Base-by-base conservation (phyloP, 2,113 vertebrate species). In the Halcyon malimbica region DNA sequence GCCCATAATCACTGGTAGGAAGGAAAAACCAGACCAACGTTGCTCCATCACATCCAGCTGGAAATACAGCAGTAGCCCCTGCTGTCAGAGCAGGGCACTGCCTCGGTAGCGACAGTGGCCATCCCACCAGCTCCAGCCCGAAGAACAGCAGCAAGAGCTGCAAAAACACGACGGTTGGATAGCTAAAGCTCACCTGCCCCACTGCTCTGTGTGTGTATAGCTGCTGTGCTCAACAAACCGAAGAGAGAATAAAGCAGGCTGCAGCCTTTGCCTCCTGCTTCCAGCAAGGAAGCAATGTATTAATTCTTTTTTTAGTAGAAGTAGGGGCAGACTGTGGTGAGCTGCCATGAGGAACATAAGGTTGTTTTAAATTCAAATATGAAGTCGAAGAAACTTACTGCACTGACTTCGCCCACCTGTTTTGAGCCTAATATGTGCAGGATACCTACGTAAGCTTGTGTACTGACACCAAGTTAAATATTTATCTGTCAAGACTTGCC, bases 41-140 rank as follows among this genome's bases (percentile, higher is more conserved):
- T 28, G 71, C 25, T 46, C 35, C 71, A 69, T 26, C n/a, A 39
- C 17, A 83, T 64, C 5, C 46, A 70, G n/a, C 14, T 82, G 31
- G 50, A 84, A 89, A 62, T 15, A 13, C 51, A 81, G 62, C 39
- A 92, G 87, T 31, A 89, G 41, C 33, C 83, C 33, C 76, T 87
- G n/a, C 20, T 1, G 4, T 65, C 33, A 9, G 67, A 56, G 14
- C 35, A 62, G 33, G 56, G 48, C 71, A 54, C 50, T 69, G 26
- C 75, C n/a, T 15, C 3, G 0, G 48, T 1, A 0, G 31, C 10
- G 46, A 62, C 1, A 0, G 16, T 2, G 1, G 62, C 16, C 62
- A 59, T 54, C 20, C 31, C 37, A 53, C 29, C 42, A 93, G 29
- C n/a, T 71, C 39, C 4, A 1, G 39, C 28, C 67, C 51, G 5